These are phyloP conservation scores for human DNA, from an alignment of 2,113 vertebrate genomes.

Conservation along the genomic window DNA sequence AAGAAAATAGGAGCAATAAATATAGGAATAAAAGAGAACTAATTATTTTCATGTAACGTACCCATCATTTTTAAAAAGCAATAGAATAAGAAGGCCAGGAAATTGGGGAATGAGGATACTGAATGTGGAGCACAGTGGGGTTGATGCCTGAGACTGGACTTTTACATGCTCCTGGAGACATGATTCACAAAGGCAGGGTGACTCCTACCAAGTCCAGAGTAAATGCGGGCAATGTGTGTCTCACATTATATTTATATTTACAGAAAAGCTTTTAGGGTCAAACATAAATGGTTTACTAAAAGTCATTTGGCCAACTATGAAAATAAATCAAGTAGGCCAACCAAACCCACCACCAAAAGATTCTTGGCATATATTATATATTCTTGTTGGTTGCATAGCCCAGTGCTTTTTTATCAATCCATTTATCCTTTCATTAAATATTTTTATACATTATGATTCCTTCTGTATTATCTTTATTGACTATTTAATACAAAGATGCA, in stretches of 20 bases:
- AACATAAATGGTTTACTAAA: constrained; percentile 16
- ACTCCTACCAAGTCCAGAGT: not conserved
- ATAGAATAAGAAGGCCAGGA: not conserved
- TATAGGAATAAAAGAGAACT: not conserved
- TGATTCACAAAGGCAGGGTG: not conserved
- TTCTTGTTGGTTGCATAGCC: not conserved
- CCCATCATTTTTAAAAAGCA: not conserved
- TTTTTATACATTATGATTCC: not conserved
- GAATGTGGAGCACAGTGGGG: not conserved
- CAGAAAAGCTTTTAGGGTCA: not conserved
- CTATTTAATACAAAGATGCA: not conserved
- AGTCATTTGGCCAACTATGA: not conserved
- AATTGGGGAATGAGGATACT: not conserved
- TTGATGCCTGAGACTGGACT: not conserved
- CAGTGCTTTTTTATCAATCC: not conserved
- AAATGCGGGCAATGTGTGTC: not conserved
- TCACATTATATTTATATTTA: not conserved
- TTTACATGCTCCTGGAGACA: not conserved
- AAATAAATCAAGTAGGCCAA: not conserved
- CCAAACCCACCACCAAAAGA: not conserved
- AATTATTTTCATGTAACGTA: not conserved
- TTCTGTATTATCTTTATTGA: not conserved
- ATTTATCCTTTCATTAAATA: constrained; percentile 1
- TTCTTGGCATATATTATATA: not conserved
- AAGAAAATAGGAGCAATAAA: constrained; percentile 8